A percentile compares a stretch with the other conserved stretches of the same genome.
phyloP scores from a whole-genome alignment of 2,888 invertebrate genomes.

The Macrophya alboannulata region DNA sequence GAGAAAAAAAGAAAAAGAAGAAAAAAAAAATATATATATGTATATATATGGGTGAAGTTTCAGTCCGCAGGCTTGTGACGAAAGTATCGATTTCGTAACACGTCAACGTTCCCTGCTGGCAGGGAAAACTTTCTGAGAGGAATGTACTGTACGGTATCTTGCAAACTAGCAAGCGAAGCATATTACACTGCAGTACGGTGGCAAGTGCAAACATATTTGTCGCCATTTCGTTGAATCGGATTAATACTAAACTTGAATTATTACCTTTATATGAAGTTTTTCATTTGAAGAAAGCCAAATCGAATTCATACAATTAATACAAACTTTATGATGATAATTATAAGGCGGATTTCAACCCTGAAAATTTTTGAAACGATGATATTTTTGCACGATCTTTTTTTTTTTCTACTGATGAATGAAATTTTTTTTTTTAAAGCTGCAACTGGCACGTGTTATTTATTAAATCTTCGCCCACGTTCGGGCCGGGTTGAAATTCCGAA shows the following conservation, averaged over 20 bases:
- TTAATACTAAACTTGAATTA: not conserved
- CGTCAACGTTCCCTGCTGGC: conserved; percentile 36
- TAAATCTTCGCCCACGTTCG: not conserved
- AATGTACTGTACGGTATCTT: conserved; percentile 27
- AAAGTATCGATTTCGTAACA: conserved; percentile 45
- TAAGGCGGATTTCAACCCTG: not conserved
- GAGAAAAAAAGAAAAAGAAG: not conserved
- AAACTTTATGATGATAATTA: not conserved
- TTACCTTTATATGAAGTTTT: not conserved
- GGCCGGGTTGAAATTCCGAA: no score
- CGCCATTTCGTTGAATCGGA: not conserved
- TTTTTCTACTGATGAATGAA: not conserved
- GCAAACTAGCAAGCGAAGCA: conserved; percentile 27
- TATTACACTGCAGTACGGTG: not conserved
- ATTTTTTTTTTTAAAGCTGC: not conserved
- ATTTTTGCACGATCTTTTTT: not conserved
- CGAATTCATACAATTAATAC: not conserved
- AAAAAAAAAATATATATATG: not conserved
- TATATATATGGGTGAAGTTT: not conserved
- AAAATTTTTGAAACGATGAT: not conserved
- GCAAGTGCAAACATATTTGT: not conserved
- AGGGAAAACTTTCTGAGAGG: conserved; percentile 19
- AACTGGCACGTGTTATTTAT: not conserved
- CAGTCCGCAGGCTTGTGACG: conserved; percentile 15
- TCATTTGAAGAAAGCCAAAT: not conserved